Evolutionary conservation across 2,888 invertebrate species (phyloP), one percentile per base, ranked within the genome.

Genomic region (Onchidella celtica): DNA sequence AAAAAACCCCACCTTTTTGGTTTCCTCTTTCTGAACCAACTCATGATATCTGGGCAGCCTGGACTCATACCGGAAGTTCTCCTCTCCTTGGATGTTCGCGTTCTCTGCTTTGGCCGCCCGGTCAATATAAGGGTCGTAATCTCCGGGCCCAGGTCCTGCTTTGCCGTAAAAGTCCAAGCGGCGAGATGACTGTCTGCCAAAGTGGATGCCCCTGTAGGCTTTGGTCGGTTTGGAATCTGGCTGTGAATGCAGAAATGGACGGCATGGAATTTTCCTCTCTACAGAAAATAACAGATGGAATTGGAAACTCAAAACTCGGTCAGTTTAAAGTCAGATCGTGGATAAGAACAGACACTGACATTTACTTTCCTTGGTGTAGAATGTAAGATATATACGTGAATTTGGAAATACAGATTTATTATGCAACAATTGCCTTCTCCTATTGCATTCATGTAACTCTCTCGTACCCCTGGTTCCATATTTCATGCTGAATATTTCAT

Each of bases 31-130:
- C 9, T 87, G 85, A 29, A 93, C 87, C 29, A 88, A 84, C 66
- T 93, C 93, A 82, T 92, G 91, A 83, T 92, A 93, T 47, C 93
- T 84, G 0, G 93, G 93, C 65, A 93, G 88, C 66, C 88, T 86
- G 6, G 92, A 87, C 79, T 93, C 92, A 72, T 87, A 90, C 66
- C 89, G 87, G 11, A 82, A 79, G 38, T 83, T 86, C 29, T 88
- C 89, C 32, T 84, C 83, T 9, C 85, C 85, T 2, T 79, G 83
- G 24, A 87, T 77, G 83, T 90, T 88, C 36, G 88, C 72, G 83
- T 91, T 91, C 81, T 91, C 90, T 3, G 87, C 82, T 68, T 83
- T 83, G 47, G 84, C 40, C 27, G 69, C 81, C 1, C 85, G 34
- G 14, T 90, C 87, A 4, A 78, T 69, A 77, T 87, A 90, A 0